Base-by-base conservation (phyloP, 1,140 invertebrate species). In the Psix sp. region DNA sequence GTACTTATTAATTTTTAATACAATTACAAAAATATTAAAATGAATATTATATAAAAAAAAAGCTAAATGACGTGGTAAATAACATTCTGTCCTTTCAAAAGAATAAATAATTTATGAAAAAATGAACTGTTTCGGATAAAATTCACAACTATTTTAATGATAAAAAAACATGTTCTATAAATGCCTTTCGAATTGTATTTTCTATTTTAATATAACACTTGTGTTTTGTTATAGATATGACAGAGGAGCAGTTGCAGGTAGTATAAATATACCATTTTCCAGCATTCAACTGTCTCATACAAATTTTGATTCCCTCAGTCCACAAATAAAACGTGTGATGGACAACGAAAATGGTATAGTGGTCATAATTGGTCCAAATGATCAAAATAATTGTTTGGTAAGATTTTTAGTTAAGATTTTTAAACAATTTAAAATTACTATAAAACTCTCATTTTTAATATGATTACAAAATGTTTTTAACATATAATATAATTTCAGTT, bases 251-350 rank as follows among this genome's bases (percentile, higher is more conserved):
- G 88, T 97, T 35, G 89, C 90, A 13, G 90, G 91, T 6, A 96
- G 95, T 84, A 91, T 96, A 21, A 97, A 96, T 82, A 93, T 97
- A 81, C 95, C 94, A 9, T 94, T 94, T 82, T 91, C 91, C 31
- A 93, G 91, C 31, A 92, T 95, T 3, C 92, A 88, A 82, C 90
- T 91, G 78, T 92, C 89, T 15, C 90, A 92, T 68, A 86, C 88
- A 83, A 84, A 90, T 74, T 77, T 92, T 29, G 87, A 92, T 77
- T 87, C 88, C 7, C 82, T 94, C 0, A 91, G 91, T 11, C 86
- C 90, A 1, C 91, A 93, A 66, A 88, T 89, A n/a, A 86, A 87
- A 29, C 82, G 85, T 68, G 76, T 92, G 80, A 87, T 91, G 81
- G 81, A 88, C 68, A 83, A 88, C 86, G 84, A 88, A 85, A 82